These are phyloP conservation scores for Leptodirus hochenwartii DNA, from an alignment of 2,888 invertebrate genomes.

Conservation along the genomic window DNA sequence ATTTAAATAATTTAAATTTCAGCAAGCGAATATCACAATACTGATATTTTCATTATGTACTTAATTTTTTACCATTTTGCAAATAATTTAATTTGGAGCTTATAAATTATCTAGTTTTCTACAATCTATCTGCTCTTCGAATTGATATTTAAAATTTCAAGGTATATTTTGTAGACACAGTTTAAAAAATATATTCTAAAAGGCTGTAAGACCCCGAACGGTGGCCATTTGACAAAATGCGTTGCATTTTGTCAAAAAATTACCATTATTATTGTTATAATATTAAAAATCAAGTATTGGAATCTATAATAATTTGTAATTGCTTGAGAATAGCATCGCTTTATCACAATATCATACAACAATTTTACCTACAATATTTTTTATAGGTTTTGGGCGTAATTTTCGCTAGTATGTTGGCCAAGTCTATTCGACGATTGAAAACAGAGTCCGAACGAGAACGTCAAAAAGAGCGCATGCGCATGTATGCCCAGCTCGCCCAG, in stretches of 20 bases:
- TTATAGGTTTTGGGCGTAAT: conserved; percentile 64
- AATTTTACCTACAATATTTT: conserved; percentile 2
- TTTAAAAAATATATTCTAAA: too few relatives aligned
- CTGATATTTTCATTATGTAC: conserved; percentile 1
- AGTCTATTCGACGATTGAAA: conserved; percentile 63
- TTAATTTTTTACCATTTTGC: background rate
- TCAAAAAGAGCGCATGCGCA: conserved; percentile 45
- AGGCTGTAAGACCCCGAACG: too few relatives aligned
- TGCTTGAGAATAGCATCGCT: too few relatives aligned
- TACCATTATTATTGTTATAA: too few relatives aligned
- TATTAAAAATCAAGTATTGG: too few relatives aligned
- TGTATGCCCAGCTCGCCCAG: conserved; percentile 21
- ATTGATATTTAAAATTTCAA: too few relatives aligned
- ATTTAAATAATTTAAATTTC: too few relatives aligned
- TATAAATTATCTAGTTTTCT: conserved; percentile 1
- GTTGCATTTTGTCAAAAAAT: too few relatives aligned
- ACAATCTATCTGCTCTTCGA: too few relatives aligned
- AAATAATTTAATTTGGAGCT: background rate
- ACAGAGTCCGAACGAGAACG: conserved; percentile 49
- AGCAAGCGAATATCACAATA: conserved; percentile 1
- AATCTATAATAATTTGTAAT: too few relatives aligned
- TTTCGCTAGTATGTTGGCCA: conserved; percentile 77
- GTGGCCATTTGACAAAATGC: too few relatives aligned
- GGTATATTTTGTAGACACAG: too few relatives aligned
- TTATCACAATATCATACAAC: conserved; percentile 1